A percentile compares a stretch with the other conserved stretches of the same genome.
phyloP scores from a whole-genome alignment of 2,797 vertebrate species.

The Molossus alvarezi region DNA sequence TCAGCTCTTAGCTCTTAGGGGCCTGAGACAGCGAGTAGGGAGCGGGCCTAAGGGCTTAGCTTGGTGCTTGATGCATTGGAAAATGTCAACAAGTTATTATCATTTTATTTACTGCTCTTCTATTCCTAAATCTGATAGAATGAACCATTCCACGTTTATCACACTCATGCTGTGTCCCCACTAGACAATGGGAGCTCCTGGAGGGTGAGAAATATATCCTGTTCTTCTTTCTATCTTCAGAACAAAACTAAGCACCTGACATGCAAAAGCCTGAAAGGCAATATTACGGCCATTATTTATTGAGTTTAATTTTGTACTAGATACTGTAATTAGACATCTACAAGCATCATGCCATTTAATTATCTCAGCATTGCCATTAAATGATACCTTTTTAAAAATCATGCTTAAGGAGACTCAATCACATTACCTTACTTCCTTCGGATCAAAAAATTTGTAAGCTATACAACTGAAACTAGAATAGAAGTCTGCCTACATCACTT shows the following conservation, averaged over 20 bases:
- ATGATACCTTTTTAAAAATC: not conserved
- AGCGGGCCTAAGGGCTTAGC: not conserved
- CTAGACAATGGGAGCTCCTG: not conserved
- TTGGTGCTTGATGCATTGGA: not conserved
- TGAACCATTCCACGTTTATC: not conserved
- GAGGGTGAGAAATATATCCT: not conserved
- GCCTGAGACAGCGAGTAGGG: not conserved
- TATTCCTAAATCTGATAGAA: not conserved
- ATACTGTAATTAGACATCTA: not conserved
- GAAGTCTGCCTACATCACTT: not conserved
- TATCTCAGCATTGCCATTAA: not conserved
- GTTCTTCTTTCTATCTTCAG: not conserved
- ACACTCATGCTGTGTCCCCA: not conserved
- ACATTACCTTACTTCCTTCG: not conserved
- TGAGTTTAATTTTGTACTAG: not conserved
- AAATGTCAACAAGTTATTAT: not conserved
- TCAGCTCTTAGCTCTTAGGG: not conserved
- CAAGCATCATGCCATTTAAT: not conserved
- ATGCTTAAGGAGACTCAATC: not conserved
- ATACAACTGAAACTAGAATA: not conserved
- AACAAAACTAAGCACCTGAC: not conserved
- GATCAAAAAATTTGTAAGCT: not conserved
- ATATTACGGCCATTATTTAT: not conserved
- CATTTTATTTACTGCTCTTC: not conserved
- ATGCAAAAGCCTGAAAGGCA: not conserved